Base-by-base conservation (phyloP, 2,797 vertebrate genomes). In the Remorina albescens region DNA sequence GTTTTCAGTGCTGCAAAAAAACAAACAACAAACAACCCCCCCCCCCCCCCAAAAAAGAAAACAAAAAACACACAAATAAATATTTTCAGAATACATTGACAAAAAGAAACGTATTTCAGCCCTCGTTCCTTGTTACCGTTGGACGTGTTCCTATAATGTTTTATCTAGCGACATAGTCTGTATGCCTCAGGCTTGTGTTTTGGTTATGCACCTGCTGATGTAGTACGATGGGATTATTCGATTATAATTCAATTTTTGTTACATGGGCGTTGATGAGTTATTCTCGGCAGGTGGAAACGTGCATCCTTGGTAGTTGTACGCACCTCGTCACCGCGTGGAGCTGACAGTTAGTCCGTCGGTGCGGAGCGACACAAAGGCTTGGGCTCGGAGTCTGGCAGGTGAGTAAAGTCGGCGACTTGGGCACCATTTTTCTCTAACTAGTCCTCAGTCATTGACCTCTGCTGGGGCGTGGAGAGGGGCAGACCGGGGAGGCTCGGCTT, bases 151-250 rank as follows among this genome's bases (percentile, higher is more conserved):
- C 87, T 91, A 89, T 86, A 89, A 87, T 89, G 81, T 91, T 90
- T 90, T 82, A 80, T 90, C 88, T 89, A 90, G 90, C 86, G 88
- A 89, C 88, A 81, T 81, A 89, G 86, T 92, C 87, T 83, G 64
- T 88, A 85, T 74, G 83, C 82, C 88, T 91, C 89, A 89, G 88
- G 89, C 91, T 84, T 90, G 86, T 91, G 91, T 91, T 93, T 92
- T 90, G 90, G 90, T 92, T 90, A 89, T 88, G 89, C 91, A 89
- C 89, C 92, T 90, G 92, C 91, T 88, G 83, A 88, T 90, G 89
- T 88, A 85, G 85, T 88, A 87, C 84, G 25, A 89, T 91, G 90
- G 84, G 83, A 87, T 85, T 88, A 87, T 82, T 91, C 55, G 85
- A 84, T 84, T 90, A 91, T 88, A 92, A 88, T 92, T 93, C 79